These are phyloP conservation scores for Salvator merianae DNA, from an alignment of 2,113 vertebrate genomes.

Conservation along the genomic window DNA sequence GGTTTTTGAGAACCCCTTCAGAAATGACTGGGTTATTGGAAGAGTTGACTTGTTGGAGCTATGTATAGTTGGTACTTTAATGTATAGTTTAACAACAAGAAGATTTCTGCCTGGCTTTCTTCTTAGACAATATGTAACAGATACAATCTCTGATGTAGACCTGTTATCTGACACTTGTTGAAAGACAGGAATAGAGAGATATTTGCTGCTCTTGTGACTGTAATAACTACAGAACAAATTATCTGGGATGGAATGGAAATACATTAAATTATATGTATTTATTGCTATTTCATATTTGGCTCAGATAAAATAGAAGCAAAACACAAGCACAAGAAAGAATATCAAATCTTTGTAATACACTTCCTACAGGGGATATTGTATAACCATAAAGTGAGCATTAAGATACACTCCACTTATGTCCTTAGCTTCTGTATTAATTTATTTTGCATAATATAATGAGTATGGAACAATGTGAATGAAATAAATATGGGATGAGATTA, in stretches of 20 bases:
- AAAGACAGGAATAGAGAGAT: too few species aligned
- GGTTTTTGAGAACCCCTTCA: too few species aligned
- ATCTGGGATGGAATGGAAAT: not conserved
- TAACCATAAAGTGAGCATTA: not conserved
- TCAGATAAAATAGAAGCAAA: not conserved
- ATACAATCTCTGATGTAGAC: too few species aligned
- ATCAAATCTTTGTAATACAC: not conserved
- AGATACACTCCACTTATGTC: not conserved
- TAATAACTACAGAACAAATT: too few species aligned
- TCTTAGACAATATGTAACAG: too few species aligned
- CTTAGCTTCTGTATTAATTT: not conserved
- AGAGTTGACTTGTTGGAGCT: too few species aligned
- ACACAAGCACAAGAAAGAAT: not conserved
- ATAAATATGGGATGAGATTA: slow-evolving; percentile 37
- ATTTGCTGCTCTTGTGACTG: too few species aligned
- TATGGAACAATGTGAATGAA: slow-evolving; percentile 25
- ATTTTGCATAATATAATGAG: not conserved
- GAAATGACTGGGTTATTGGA: too few species aligned
- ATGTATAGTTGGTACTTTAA: too few species aligned
- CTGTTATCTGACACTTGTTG: too few species aligned
- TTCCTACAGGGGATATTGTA: not conserved
- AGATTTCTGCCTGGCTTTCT: too few species aligned
- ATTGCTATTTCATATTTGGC: not conserved
- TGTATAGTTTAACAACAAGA: too few species aligned
- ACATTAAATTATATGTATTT: not conserved